A percentile compares a stretch with the other conserved stretches of the same genome.
Conservation (phyloP, 2,797 vertebrate genomes). For the Phoxinus dragarum region DNA sequence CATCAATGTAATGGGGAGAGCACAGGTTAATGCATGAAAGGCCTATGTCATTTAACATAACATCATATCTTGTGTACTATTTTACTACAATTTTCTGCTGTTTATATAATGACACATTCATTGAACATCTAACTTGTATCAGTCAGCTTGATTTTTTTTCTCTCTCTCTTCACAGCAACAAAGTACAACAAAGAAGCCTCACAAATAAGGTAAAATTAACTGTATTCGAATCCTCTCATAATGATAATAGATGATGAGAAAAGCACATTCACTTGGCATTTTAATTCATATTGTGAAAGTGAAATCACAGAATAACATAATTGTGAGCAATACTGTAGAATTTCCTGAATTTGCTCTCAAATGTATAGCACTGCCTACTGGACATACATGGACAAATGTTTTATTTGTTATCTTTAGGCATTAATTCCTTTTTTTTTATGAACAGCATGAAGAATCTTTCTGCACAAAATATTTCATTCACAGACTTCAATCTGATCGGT, state of each 20-base stretch:
- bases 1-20: not conserved
- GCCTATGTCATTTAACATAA: not conserved
- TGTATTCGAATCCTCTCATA: not conserved
- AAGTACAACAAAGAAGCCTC: not conserved
- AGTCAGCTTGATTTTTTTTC: not conserved
- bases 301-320: not conserved
- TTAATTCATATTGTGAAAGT: not conserved
- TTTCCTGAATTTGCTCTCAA: too few relatives aligned
- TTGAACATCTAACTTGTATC: not conserved
- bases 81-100: not conserved
- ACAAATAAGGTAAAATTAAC: not conserved
- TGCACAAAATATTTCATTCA: not conserved
- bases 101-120: not conserved
- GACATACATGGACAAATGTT: not conserved
- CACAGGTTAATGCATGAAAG: not conserved
- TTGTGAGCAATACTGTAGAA: not conserved
- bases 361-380: not conserved
- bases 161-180: not conserved
- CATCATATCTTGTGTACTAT: not conserved
- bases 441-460: constrained; percentile 16
- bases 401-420: not conserved
- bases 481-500: constrained; percentile 46
- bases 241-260: not conserved
- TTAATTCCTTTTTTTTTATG: not conserved
- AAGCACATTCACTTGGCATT: not conserved